Evolutionary conservation across 2,888 invertebrate genomes (phyloP), one percentile per base, ranked within the genome.

Genomic region (Rhimphoctona megacephalus): DNA sequence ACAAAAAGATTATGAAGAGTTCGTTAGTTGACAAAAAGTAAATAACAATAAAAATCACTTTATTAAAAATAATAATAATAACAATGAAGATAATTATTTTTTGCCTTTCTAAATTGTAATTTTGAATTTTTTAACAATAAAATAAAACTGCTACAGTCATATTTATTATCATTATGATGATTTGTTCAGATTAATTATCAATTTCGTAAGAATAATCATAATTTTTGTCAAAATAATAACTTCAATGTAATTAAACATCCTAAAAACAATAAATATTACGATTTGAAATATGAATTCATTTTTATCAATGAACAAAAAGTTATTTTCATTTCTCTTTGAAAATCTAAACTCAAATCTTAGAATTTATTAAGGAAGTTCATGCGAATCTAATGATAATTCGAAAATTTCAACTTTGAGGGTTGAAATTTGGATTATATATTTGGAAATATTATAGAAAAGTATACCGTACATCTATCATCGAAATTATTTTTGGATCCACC

Each of bases 1-100:
- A 82, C 39, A 82, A 76, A 77, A 49, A 67, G 9, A 49, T 30
- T 33, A 64, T 46, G 8, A 14, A 30, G 5, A 78, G 67, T 52
- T 17, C 52, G 19, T 67, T 33, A 30, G 14, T 64, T 6, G n/a
- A 8, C 7, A 0, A n/a, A 6, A 49, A 43, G 22, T 43, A n/a
- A 39, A 22, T 19, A 17, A 36, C 57, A 19, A 43, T 6, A 39
- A 25, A 7, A 69, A 39, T 7, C 1, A 25, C 11, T 74, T n/a
- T 3, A 17, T 19, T 2, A 4, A 9, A 8, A 11, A 25, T 9
- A 36, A 33, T 36, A 19, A n/a, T n/a, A 72, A 33, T n/a, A 11
- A 72, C 6, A 25, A 49, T 19, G 17, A 30, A 25, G 19, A 49
- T 43, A n/a, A n/a, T n/a, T n/a, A 54, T 54, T 54, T 6, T 6